Evolutionary conservation across 92 coral and sea anemone genomes (phyloP), one percentile per base, ranked within the genome.

Genomic region (Desmophyllum pertusum): DNA sequence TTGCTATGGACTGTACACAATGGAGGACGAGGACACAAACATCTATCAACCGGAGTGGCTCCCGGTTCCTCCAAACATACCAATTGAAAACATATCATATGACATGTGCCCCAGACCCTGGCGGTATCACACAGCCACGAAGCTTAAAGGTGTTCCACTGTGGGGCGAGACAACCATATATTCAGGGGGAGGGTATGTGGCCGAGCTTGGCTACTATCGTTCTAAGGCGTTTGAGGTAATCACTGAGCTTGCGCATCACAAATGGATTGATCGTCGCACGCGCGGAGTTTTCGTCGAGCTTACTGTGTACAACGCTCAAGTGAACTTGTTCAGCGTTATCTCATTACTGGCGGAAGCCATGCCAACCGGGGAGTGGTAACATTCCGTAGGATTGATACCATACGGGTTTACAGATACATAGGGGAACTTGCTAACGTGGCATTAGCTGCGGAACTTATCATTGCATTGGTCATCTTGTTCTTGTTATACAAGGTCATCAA

Each of bases 171-270:
- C 88, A 50, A 86, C 89, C 23, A 3, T 85, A 10, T 93, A 93
- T 89, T 68, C 94, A 27, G 96, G 94, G 88, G 96, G 96, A 83
- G 96, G 96, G 53, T 93, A 93, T 68, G 96, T 93, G 83, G 96
- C 94, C 81, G 96, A 93, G 25, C 94, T 93, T 81, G 96, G 96
- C 46, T 93, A 93, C 87, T 93, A 88, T 77, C 77, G 79, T 19
- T 50, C 82, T 23, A 93, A 93, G 74, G 94, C 96, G 18, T 69
- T 42, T 17, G 77, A 81, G 19, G 94, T 92, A 17, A 63, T 92
- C 19, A 46, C 21, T 14, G 93, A 87, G 69, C 83, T 92, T 4
- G 64, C 45, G 0, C 15, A 45, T 23, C 52, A 80, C 42, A 77
- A 84, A 31, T 92, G 95, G 95, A 65, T 92, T 40, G 95, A 92